phyloP scores from a whole-genome alignment of 2,113 vertebrate species.

The Sisor rabdophorus region DNA sequence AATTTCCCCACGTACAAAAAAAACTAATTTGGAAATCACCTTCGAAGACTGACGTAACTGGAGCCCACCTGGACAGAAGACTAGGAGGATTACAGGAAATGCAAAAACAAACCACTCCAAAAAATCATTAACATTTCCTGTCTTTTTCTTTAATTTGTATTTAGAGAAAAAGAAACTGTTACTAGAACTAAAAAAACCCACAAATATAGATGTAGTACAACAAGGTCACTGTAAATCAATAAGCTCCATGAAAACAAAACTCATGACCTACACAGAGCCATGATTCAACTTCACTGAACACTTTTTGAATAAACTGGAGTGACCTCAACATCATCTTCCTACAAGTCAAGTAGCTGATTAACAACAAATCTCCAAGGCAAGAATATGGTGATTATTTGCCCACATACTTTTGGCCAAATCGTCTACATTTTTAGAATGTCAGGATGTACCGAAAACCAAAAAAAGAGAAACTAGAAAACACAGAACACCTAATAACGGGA shows the following conservation, averaged over 20 bases:
- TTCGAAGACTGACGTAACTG: neutral
- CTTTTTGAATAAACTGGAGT: neutral
- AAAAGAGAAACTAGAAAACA: too few species aligned
- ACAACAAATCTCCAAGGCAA: too few species aligned
- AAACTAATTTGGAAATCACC: neutral
- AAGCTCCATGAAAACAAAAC: neutral
- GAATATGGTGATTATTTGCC: too few species aligned
- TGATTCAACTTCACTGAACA: neutral
- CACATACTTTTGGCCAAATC: too few species aligned
- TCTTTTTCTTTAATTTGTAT: too few species aligned
- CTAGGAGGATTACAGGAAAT: neutral
- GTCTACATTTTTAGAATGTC: too few species aligned
- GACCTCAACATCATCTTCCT: too few species aligned
- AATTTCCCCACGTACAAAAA: neutral
- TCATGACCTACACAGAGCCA: neutral
- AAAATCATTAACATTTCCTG: neutral
- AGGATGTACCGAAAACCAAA: too few species aligned
- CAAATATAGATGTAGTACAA: neutral
- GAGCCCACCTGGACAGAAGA: neutral
- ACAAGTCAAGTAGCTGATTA: too few species aligned
- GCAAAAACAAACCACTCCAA: neutral
- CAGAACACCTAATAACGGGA: too few species aligned
- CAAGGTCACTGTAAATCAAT: neutral
- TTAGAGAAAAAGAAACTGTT: neutral
- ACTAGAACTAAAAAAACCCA: neutral